These are phyloP conservation scores for Strix uralensis DNA, from an alignment of 2,113 vertebrate species.

Conservation along the genomic window DNA sequence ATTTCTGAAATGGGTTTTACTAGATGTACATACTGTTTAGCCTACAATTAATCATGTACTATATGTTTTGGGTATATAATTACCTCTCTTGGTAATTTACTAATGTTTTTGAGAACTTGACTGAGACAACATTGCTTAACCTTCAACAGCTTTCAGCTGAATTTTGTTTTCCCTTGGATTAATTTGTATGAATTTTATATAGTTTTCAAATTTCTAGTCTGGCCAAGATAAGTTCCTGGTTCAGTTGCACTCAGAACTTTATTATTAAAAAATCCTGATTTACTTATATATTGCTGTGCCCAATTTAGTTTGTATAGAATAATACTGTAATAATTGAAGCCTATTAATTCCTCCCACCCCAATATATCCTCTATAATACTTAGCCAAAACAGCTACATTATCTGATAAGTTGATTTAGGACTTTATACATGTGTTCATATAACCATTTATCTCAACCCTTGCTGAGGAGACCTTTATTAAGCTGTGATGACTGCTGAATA, in stretches of 20 bases:
- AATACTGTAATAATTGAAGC: constrained; percentile 20
- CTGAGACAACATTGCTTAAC: neutral
- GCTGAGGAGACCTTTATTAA: constrained; percentile 79
- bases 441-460: constrained; percentile 73
- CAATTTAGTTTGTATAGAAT: neutral
- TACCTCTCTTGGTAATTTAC: neutral
- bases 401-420: constrained; percentile 66
- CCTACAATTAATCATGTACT: neutral
- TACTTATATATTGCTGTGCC: constrained; percentile 31
- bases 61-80: neutral
- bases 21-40: neutral
- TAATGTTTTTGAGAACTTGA: neutral
- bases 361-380: constrained; percentile 11
- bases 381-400: constrained; percentile 57
- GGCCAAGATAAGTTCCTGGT: neutral
- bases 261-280: constrained; percentile 20
- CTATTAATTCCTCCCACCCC: constrained; percentile 24
- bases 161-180: neutral
- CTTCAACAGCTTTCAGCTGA: neutral
- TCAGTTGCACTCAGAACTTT: neutral
- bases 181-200: neutral
- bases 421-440: constrained; percentile 64
- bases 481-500: constrained; percentile 79
- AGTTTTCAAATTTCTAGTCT: neutral
- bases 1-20: neutral